Evolutionary conservation across 2,888 invertebrate species (phyloP).

Genomic region (Drosophila hamatofila): DNA sequence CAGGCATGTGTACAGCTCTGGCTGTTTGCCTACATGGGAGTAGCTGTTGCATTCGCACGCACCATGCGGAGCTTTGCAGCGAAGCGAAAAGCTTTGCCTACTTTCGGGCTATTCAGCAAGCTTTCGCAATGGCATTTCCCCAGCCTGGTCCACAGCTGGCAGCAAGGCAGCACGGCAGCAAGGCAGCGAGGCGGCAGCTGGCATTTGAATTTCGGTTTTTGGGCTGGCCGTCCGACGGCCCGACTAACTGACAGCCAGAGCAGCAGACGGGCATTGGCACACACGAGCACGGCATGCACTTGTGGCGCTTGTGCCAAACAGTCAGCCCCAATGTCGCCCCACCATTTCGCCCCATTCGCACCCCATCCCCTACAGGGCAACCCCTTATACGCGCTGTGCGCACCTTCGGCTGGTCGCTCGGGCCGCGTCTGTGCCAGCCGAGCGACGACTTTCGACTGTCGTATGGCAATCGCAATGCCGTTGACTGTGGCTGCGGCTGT

Average conservation of each 20-base stretch:
- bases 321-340: not conserved
- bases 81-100: slow-evolving; percentile 8
- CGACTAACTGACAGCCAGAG: not conserved
- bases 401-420: slow-evolving; percentile 30
- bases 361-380: no score
- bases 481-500: slow-evolving; percentile 21
- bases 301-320: slow-evolving; percentile 50
- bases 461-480: slow-evolving; percentile 26
- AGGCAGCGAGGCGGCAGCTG: slow-evolving; percentile 26
- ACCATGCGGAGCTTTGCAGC: slow-evolving; percentile 43
- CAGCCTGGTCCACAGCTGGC: slow-evolving; percentile 46
- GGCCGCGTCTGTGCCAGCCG: slow-evolving; percentile 17
- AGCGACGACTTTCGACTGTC: slow-evolving; percentile 24
- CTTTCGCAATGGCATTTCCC: slow-evolving; percentile 39
- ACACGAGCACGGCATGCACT: slow-evolving; percentile 54
- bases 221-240: slow-evolving; percentile 3
- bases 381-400: slow-evolving; percentile 2
- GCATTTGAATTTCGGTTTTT: slow-evolving; percentile 24
- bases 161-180: slow-evolving; percentile 23
- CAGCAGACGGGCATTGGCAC: slow-evolving; percentile 2
- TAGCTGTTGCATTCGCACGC: slow-evolving; percentile 63
- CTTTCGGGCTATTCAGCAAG: slow-evolving; percentile 21
- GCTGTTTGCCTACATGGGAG: slow-evolving; percentile 15
- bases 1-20: slow-evolving; percentile 5
- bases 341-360: not conserved